Percentiles rank a stretch among this genome's conserved stretches.
Conservation (phyloP, 2,113 vertebrate genomes). For the Felis chaus region DNA sequence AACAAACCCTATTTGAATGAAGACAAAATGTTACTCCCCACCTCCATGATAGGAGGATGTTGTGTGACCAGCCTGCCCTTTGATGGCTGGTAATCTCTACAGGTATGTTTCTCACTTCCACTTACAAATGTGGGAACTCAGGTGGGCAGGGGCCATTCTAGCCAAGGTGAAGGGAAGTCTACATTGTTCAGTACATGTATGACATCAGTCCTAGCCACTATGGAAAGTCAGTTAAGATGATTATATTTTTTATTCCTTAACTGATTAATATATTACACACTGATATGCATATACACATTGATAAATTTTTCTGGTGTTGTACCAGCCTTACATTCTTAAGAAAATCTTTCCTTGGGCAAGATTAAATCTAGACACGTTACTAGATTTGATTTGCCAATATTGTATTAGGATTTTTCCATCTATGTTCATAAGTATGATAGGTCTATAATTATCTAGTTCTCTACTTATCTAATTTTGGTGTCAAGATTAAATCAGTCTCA, state of each 20-base stretch:
- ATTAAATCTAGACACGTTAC: constrained; percentile 75
- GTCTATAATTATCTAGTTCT: constrained; percentile 78
- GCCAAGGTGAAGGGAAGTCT: too few relatives aligned
- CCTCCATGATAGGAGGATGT: neutral
- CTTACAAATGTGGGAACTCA: too few relatives aligned
- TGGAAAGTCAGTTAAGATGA: neutral
- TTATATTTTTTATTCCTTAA: constrained; percentile 46
- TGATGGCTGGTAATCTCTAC: neutral
- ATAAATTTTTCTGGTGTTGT: constrained; percentile 14
- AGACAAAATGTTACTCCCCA: neutral
- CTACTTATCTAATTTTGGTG: constrained; percentile 77
- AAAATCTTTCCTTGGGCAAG: constrained; percentile 64
- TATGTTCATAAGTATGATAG: constrained; percentile 70
- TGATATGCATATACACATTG: neutral
- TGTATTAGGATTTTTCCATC: constrained; percentile 78
- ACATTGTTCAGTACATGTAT: accelerated
- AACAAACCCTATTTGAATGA: neutral
- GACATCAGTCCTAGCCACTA: neutral
- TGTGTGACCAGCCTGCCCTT: neutral
- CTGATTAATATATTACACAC: neutral
- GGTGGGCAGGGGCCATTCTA: too few relatives aligned
- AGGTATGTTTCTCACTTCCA: neutral
- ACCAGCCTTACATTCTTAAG: constrained; percentile 60
- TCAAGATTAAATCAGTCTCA: constrained; percentile 78
- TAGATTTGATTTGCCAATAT: constrained; percentile 79